Base-by-base conservation (phyloP, 2,888 invertebrate species). In the Papilio demoleus region DNA sequence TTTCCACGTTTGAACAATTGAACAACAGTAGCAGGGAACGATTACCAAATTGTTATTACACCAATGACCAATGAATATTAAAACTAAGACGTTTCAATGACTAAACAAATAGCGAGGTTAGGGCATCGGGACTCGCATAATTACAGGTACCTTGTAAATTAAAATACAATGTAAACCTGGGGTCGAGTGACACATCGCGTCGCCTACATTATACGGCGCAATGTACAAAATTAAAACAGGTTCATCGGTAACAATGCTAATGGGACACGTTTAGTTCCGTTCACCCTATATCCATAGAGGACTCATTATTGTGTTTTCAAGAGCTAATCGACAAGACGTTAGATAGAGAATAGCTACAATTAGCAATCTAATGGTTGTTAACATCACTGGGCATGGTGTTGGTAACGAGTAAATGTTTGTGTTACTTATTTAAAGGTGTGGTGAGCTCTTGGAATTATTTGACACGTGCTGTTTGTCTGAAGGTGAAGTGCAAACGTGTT, bases 161-260 rank as follows among this genome's bases (percentile, higher is more conserved):
- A 76, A 73, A 74, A 75, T 72, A 77, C 76, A 80, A 79, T 76
- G 74, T 74, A 73, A n/a, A 66, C 73, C 27, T 38, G 42, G 65
- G 73, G 73, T 75, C 75, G 72, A 70, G 75, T 77, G 79, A 80
- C 77, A 79, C 78, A 78, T 75, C 81, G 81, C 66, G 83, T 75
- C 78, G 79, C 77, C 75, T 75, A 77, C 83, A 85, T 86, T 87
- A 84, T 85, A 84, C 82, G 83, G 82, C 79, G 73, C 79, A 79
- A 73, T 75, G 74, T 73, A 77, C 81, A 76, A 80, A 76, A 76
- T 76, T 74, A 73, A 77, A 81, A 76, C 70, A 75, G 73, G 76
- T 62, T 59, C 63, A 61, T 60, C 70, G 36, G 19, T 53, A 36
- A 59, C 59, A 47, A 65, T 69, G 65, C 60, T 34, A 69, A 53